These are phyloP conservation scores for Phortica okadai DNA, from an alignment of 2,888 invertebrate genomes.

Conservation along the genomic window DNA sequence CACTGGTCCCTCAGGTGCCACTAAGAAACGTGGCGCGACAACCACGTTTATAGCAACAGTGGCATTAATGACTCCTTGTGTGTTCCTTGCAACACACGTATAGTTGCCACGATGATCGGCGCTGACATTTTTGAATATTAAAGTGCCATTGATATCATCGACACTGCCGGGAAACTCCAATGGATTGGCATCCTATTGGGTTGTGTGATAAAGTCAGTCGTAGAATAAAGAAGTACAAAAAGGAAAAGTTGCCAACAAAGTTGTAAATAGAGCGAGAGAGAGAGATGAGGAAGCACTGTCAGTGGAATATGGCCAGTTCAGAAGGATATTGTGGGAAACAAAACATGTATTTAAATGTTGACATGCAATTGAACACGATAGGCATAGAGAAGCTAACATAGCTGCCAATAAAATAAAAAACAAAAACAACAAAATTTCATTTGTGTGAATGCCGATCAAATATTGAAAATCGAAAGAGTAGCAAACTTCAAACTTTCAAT, in stretches of 20 bases:
- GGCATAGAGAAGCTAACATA: neutral
- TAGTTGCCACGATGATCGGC: constrained; percentile 89
- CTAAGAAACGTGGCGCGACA: constrained; percentile 88
- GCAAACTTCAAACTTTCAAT: too few relatives aligned
- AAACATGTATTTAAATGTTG: constrained; percentile 33
- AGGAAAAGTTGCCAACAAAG: neutral
- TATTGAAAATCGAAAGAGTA: too few relatives aligned
- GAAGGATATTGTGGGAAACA: neutral
- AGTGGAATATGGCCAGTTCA: too few relatives aligned
- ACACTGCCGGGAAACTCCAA: constrained; percentile 86
- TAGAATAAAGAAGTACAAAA: constrained; percentile 33
- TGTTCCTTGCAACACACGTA: constrained; percentile 88
- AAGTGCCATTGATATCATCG: constrained; percentile 89
- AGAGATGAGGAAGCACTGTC: too few relatives aligned
- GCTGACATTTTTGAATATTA: constrained; percentile 87
- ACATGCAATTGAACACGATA: constrained; percentile 38
- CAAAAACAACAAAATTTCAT: too few relatives aligned
- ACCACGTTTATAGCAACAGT: constrained; percentile 90
- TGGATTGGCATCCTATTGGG: constrained; percentile 77
- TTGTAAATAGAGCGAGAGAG: too few relatives aligned
- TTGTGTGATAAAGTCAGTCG: neutral
- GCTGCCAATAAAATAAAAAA: constrained; percentile 27
- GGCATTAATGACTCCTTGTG: constrained; percentile 87
- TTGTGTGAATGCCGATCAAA: neutral
- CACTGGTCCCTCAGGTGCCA: constrained; percentile 85